These are phyloP conservation scores for Aleiodes alternator DNA, from an alignment of 2,888 invertebrate species.

Conservation along the genomic window DNA sequence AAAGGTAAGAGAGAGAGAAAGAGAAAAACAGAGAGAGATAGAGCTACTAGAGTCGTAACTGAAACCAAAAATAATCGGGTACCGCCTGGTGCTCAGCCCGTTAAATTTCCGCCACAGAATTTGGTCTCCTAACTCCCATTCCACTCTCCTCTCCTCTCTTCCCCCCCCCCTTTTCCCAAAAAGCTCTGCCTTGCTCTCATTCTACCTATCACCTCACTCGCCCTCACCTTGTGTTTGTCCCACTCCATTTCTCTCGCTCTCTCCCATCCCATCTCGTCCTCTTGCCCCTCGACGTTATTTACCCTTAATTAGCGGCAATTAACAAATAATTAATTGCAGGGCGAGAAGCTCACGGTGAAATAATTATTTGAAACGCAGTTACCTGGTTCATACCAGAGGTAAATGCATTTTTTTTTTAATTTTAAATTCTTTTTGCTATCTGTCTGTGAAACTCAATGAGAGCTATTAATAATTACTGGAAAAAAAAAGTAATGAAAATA, in stretches of 20 bases:
- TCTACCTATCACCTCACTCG: conserved; percentile 36
- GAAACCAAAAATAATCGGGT: conserved; percentile 74
- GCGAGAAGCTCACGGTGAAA: conserved; percentile 52
- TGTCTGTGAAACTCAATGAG: conserved; percentile 14
- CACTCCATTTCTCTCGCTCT: conserved; percentile 35
- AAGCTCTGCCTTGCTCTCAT: conserved; percentile 38
- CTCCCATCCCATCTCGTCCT: conserved; percentile 48
- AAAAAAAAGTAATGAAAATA: background rate
- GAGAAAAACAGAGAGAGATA: conserved; percentile 62
- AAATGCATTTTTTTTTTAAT: background rate
- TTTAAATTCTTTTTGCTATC: background rate
- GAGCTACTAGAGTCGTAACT: conserved; percentile 55
- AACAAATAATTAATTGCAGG: conserved; percentile 67
- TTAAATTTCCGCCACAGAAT: conserved; percentile 65
- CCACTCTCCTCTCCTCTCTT: conserved; percentile 38
- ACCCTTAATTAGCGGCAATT: conserved; percentile 70
- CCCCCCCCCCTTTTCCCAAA: conserved; percentile 31
- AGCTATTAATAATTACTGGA: conserved; percentile 14
- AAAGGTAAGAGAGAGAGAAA: conserved; percentile 63
- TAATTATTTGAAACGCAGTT: conserved; percentile 61
- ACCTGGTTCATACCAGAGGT: conserved; percentile 39
- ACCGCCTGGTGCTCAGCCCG: conserved; percentile 68
- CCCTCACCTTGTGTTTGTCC: conserved; percentile 42
- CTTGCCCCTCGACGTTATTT: conserved; percentile 66
- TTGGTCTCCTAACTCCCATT: conserved; percentile 40